Evolutionary conservation across 1,140 invertebrate species (phyloP).

Genomic region (Amphibalanus amphitrite): DNA sequence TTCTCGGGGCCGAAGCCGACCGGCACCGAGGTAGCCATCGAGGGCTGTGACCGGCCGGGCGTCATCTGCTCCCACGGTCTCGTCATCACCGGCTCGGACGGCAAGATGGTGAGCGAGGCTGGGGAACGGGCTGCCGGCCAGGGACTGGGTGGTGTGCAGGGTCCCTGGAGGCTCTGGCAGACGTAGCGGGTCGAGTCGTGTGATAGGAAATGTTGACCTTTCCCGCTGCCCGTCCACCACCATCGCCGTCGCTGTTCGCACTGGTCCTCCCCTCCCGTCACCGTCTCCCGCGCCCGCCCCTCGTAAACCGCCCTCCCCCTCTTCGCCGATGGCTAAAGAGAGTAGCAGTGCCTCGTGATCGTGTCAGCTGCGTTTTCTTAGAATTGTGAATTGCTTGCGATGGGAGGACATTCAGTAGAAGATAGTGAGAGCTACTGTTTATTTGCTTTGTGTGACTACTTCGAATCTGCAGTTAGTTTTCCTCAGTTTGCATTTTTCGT

Average conservation of each 20-base stretch:
- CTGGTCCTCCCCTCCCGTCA: too few species aligned
- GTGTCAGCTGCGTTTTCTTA: neutral
- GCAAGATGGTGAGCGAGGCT: conserved; percentile 47
- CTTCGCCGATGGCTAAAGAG: too few species aligned
- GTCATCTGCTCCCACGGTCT: conserved; percentile 61
- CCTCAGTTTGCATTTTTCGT: too few species aligned
- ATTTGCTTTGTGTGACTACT: neutral
- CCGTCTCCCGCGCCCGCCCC: too few species aligned
- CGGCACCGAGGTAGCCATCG: conserved; percentile 41
- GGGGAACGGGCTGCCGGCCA: too few species aligned
- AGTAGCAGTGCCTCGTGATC: neutral
- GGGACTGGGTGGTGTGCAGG: neutral
- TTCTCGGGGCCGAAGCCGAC: conserved; percentile 37
- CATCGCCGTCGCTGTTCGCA: too few species aligned
- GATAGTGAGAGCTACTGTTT: neutral
- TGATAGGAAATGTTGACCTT: too few species aligned
- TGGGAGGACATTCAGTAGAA: neutral
- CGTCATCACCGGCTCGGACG: conserved; percentile 58
- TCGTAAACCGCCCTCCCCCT: too few species aligned
- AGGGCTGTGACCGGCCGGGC: conserved; percentile 39
- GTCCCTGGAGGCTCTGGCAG: neutral
- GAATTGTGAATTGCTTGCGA: neutral
- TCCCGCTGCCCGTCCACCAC: too few species aligned
- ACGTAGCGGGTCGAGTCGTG: neutral
- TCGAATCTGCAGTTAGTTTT: neutral